Percentiles rank a stretch among this genome's conserved stretches.
Evolutionary conservation across 2,113 vertebrate species (phyloP).

Genomic region (Synchiropus splendidus): DNA sequence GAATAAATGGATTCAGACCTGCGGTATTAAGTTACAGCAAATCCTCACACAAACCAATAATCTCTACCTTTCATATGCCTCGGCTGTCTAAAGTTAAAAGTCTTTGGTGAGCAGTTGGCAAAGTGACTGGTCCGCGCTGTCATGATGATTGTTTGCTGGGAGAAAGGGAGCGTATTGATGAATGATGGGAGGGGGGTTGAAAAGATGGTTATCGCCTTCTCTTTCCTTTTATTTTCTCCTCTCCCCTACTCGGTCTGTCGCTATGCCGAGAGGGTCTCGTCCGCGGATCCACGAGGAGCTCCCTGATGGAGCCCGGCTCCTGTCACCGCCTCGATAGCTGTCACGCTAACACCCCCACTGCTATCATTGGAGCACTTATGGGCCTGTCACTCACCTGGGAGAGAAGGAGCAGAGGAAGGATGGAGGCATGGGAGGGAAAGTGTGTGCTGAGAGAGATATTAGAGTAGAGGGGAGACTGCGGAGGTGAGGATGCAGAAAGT

Average conservation of each 20-base stretch:
- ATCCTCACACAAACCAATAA: constrained; percentile 15
- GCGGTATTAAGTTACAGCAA: constrained; percentile 14
- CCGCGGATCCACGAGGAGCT: constrained; percentile 24
- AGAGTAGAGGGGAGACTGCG: constrained; percentile 17
- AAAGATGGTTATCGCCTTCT: constrained; percentile 33
- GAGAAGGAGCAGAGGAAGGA: constrained; percentile 22
- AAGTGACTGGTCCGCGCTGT: constrained; percentile 42
- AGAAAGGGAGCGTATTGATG: constrained; percentile 15
- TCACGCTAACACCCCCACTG: constrained; percentile 61
- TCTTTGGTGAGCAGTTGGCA: constrained; percentile 47
- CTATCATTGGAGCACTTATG: constrained; percentile 69
- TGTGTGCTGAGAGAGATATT: constrained; percentile 33
- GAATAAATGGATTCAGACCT: constrained; percentile 15
- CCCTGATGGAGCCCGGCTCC: constrained; percentile 36
- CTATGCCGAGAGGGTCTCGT: no score
- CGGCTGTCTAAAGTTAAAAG: constrained; percentile 46
- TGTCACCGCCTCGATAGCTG: constrained; percentile 56
- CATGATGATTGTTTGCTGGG: constrained; percentile 40
- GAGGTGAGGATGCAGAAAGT: constrained; percentile 10
- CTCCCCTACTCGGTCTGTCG: not conserved
- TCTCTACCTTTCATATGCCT: constrained; percentile 28
- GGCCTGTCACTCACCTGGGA: constrained; percentile 66
- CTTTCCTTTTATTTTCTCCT: constrained; percentile 12
- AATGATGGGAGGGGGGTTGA: constrained; percentile 21
- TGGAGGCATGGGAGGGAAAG: constrained; percentile 23